Evolutionary conservation across 2,113 vertebrate species (phyloP).

Genomic region (Hiodon tergisus): DNA sequence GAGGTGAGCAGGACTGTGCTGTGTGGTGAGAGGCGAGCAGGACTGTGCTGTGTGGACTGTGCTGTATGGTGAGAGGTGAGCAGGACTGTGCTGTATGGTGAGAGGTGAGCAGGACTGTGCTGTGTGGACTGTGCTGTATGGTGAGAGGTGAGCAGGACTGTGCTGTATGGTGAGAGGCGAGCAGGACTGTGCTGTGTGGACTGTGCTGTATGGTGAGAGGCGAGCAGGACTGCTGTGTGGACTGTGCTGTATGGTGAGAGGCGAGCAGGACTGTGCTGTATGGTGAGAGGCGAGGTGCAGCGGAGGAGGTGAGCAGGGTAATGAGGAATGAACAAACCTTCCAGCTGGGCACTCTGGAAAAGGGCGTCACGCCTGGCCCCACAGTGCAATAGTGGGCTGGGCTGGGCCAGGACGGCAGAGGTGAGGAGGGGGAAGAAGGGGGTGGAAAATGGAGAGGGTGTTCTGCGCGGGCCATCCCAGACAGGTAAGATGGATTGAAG

Average conservation of each 20-base stretch:
- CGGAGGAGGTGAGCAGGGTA: not conserved
- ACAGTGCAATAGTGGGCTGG: constrained; percentile 77
- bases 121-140: no score
- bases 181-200: no score
- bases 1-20: no score
- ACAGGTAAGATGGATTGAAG: constrained; percentile 67
- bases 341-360: constrained; percentile 89
- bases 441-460: constrained; percentile 72
- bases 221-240: no score
- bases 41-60: no score
- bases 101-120: no score
- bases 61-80: no score
- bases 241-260: not conserved
- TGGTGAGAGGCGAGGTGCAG: not conserved
- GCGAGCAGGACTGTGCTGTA: not conserved
- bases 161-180: no score
- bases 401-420: constrained; percentile 73
- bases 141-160: no score
- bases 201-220: no score
- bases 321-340: constrained; percentile 74
- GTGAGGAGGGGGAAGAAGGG: constrained; percentile 45
- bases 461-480: constrained; percentile 59
- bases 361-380: constrained; percentile 74
- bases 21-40: no score
- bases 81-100: no score